These are phyloP conservation scores for Euplagia quadripunctaria DNA, from an alignment of 2,888 invertebrate genomes.

Conservation along the genomic window DNA sequence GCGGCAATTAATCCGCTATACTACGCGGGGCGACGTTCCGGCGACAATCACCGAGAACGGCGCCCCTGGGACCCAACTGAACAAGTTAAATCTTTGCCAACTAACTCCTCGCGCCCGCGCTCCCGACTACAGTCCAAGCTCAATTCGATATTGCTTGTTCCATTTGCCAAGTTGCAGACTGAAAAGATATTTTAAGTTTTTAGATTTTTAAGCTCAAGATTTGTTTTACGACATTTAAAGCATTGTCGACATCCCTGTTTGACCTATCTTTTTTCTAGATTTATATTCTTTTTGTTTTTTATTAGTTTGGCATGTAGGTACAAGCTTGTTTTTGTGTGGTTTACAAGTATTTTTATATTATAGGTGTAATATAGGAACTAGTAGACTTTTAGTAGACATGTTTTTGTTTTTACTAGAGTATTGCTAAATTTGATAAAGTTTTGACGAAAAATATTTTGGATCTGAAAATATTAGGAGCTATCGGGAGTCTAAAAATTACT, in stretches of 20 bases:
- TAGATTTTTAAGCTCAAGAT: neutral
- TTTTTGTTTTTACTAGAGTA: neutral
- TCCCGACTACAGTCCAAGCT: conserved; percentile 20
- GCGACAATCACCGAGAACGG: conserved; percentile 83
- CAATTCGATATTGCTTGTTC: conserved; percentile 60
- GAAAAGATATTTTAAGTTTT: conserved; percentile 20
- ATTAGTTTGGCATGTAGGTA: too few species aligned
- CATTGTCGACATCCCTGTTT: neutral
- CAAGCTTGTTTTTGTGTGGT: neutral
- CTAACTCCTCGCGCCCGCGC: conserved; percentile 57
- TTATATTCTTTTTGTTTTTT: neutral
- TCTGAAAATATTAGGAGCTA: neutral
- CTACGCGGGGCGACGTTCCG: conserved; percentile 58
- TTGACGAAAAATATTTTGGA: neutral
- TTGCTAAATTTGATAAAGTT: neutral
- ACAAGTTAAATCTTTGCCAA: conserved; percentile 85
- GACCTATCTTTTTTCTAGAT: neutral
- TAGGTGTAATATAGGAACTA: neutral
- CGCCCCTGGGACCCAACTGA: conserved; percentile 76
- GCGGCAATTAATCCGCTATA: conserved; percentile 79
- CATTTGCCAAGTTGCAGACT: conserved; percentile 44
- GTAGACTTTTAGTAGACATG: neutral
- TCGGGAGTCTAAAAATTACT: neutral
- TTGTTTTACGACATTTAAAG: neutral
- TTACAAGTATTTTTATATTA: neutral